Conservation (phyloP, 2,888 invertebrate species). For the Heliconius aoede region DNA sequence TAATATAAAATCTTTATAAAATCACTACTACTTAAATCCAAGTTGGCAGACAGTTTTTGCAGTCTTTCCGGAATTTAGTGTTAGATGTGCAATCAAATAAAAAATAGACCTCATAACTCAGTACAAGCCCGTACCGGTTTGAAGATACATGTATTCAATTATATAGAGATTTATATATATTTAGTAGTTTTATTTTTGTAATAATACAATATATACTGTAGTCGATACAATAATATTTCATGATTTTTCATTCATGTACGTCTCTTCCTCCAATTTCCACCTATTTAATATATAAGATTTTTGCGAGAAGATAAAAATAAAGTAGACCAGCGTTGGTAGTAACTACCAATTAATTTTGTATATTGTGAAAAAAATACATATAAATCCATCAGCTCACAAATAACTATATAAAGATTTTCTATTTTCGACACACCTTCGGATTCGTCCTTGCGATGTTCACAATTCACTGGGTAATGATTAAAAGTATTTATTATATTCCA, state of each 20-base stretch:
- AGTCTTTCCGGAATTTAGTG: background rate
- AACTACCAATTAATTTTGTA: too few species aligned
- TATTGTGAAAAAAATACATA: background rate
- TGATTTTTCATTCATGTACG: too few species aligned
- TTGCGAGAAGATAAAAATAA: background rate
- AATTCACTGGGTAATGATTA: constrained; percentile 8
- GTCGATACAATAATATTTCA: background rate
- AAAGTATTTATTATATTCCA: constrained; percentile 10
- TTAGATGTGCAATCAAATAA: background rate
- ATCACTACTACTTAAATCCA: too few species aligned
- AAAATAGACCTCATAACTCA: background rate
- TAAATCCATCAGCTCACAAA: background rate
- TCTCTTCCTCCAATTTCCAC: too few species aligned
- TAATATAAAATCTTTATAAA: background rate
- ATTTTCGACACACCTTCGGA: constrained; percentile 20
- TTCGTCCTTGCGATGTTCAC: constrained; percentile 12
- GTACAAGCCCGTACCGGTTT: background rate
- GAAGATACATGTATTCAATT: background rate
- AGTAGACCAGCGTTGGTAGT: background rate
- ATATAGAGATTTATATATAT: background rate
- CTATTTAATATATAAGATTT: background rate
- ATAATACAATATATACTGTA: background rate
- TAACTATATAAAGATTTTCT: constrained; percentile 14
- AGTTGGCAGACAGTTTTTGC: too few species aligned
- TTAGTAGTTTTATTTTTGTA: constrained; percentile 1